Conservation (phyloP, 1,140 invertebrate genomes). For the Diprion similis region DNA sequence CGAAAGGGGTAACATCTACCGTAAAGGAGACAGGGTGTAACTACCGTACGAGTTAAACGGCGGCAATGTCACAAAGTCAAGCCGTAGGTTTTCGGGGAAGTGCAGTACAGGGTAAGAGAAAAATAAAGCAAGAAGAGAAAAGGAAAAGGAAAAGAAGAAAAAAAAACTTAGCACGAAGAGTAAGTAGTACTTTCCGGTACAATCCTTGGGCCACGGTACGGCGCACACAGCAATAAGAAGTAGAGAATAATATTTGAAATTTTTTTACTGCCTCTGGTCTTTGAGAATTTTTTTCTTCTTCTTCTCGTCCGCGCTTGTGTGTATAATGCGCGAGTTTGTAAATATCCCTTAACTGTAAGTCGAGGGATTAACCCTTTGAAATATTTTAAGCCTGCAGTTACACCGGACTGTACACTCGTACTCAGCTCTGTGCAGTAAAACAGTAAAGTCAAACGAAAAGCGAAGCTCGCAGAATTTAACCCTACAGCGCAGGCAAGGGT, state of each 20-base stretch:
- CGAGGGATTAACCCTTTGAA: neutral
- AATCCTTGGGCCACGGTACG: too few species aligned
- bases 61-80: constrained; percentile 26
- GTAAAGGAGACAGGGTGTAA: constrained; percentile 8
- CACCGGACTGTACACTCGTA: too few species aligned
- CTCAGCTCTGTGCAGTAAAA: constrained; percentile 34
- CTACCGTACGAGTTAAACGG: neutral
- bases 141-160: too few species aligned
- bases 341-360: neutral
- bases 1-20: constrained; percentile 4
- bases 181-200: too few species aligned
- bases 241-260: neutral
- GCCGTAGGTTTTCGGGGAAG: constrained; percentile 15
- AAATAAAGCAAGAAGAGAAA: constrained; percentile 12
- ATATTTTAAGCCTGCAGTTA: neutral
- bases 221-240: neutral
- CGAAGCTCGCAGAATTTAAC: constrained; percentile 8
- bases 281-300: neutral
- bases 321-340: neutral
- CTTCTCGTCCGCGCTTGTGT: neutral
- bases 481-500: constrained; percentile 3
- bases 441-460: constrained; percentile 37
- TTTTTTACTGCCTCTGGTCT: neutral
- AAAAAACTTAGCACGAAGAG: too few species aligned
- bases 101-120: constrained; percentile 17